Base-by-base conservation (phyloP, 2,113 vertebrate species). In the Dromas ardeola region DNA sequence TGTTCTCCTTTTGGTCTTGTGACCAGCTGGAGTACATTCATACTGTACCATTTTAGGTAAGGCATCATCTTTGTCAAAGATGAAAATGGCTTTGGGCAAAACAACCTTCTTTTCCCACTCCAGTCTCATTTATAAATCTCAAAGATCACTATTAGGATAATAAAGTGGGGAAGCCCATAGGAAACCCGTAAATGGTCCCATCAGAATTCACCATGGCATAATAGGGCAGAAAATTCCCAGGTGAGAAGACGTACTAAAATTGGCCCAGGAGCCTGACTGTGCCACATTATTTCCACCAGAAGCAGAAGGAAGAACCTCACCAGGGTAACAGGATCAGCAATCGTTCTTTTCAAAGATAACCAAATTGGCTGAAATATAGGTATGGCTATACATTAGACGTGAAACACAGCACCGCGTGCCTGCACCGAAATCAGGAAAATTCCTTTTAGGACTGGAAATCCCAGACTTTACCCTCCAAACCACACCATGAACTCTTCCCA, bases 41-140 rank as follows among this genome's bases (percentile, higher is more conserved):
- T 13, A 5, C 32, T 53, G 38, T 63, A 80, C 40, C 65, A 71
- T 88, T 96, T 97, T 92, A 70, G 18, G 83, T 52, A 90, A 81
- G 55, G 78, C 47, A 94, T 38, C 76, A 45, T 84, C 78, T 97
- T 97, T 78, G 55, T 95, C 4, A 13, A 93, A 81, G 6, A 42
- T 18, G 70, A 94, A 97, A 95, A 88, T 53, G 40, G 73, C 76
- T 94, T 74, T 58, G 49, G 65, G 70, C 47, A 93, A 77, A 95
- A 71, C 6, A 90, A 18, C 9, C 5, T 16, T 32, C 9, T 50
- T 90, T 92, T 63, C 20, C 47, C n/a, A 43, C 83, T 83, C 72
- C 3, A 4, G 12, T 52, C n/a, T 86, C 47, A 83, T 49, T 92
- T 56, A 36, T 69, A 88, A 93, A n/a, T 91, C 70, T 83, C 66